Conservation (phyloP, 2,113 vertebrate genomes). For the Micronycteris hirsuta region DNA sequence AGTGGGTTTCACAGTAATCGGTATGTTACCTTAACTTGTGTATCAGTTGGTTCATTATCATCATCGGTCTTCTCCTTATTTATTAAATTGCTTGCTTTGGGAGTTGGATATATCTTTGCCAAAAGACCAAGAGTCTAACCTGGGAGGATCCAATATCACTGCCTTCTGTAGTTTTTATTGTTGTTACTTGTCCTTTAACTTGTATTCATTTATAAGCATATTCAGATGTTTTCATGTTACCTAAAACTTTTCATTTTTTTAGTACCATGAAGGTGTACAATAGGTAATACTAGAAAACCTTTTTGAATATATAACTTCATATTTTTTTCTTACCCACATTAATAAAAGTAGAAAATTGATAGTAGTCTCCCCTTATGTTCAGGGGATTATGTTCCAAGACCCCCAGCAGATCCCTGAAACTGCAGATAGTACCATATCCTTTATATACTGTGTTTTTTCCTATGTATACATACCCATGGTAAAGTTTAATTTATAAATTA, state of each 20-base stretch:
- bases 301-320: neutral
- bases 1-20: slow-evolving; percentile 62
- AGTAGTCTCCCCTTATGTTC: neutral
- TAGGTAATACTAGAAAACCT: neutral
- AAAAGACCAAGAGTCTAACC: neutral
- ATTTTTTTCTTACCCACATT: neutral
- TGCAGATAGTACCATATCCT: neutral
- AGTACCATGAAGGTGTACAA: neutral
- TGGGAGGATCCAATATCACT: neutral
- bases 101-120: slow-evolving; percentile 8
- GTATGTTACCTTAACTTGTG: slow-evolving; percentile 56
- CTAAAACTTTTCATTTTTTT: slow-evolving; percentile 26
- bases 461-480: neutral
- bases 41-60: slow-evolving; percentile 54
- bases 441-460: neutral
- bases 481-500: neutral
- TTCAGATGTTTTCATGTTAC: neutral
- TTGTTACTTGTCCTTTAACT: slow-evolving; percentile 36
- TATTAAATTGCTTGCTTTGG: slow-evolving; percentile 69
- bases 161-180: slow-evolving; percentile 1
- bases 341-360: slow-evolving; percentile 19
- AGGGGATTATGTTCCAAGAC: neutral
- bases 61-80: neutral
- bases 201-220: neutral
- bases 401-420: neutral